Evolutionary conservation across 1,140 invertebrate species (phyloP).

Genomic region (Nymphalis io): DNA sequence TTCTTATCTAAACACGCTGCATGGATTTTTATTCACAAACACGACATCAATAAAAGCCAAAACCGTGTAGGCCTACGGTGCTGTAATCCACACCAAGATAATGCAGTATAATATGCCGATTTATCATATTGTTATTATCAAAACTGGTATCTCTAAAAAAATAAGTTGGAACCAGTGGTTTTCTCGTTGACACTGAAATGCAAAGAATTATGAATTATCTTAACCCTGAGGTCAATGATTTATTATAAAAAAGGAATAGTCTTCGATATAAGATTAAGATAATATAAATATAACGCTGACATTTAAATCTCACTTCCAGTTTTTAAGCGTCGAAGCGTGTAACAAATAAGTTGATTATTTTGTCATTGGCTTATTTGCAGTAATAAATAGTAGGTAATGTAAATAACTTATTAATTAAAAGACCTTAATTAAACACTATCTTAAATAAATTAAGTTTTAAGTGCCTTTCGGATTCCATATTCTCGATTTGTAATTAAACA

Average conservation of each 20-base stretch:
- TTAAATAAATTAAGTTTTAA: too few relatives aligned
- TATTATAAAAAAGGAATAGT: slow-evolving; percentile 29
- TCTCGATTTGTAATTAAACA: too few relatives aligned
- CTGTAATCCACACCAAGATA: slow-evolving; percentile 34
- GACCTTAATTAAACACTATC: too few relatives aligned
- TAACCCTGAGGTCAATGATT: slow-evolving; percentile 35
- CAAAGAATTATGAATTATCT: slow-evolving; percentile 32
- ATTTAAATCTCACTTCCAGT: slow-evolving; percentile 10
- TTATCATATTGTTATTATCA: slow-evolving; percentile 31
- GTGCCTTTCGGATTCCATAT: too few relatives aligned
- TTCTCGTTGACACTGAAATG: slow-evolving; percentile 20
- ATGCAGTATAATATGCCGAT: slow-evolving; percentile 28
- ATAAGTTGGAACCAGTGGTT: slow-evolving; percentile 9
- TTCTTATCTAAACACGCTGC: slow-evolving; percentile 17
- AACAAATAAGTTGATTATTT: background rate
- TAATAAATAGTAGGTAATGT: background rate
- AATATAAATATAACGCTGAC: slow-evolving; percentile 20
- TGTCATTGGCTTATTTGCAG: background rate
- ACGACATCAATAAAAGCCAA: slow-evolving; percentile 27
- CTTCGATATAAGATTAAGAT: slow-evolving; percentile 24
- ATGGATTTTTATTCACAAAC: slow-evolving; percentile 27
- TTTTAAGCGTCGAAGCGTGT: slow-evolving; percentile 13
- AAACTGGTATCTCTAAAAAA: slow-evolving; percentile 22
- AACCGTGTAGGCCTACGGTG: slow-evolving; percentile 26
- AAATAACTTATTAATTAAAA: too few relatives aligned